Base-by-base conservation (phyloP, 1,140 invertebrate genomes). In the Ostrea denselamellosa region DNA sequence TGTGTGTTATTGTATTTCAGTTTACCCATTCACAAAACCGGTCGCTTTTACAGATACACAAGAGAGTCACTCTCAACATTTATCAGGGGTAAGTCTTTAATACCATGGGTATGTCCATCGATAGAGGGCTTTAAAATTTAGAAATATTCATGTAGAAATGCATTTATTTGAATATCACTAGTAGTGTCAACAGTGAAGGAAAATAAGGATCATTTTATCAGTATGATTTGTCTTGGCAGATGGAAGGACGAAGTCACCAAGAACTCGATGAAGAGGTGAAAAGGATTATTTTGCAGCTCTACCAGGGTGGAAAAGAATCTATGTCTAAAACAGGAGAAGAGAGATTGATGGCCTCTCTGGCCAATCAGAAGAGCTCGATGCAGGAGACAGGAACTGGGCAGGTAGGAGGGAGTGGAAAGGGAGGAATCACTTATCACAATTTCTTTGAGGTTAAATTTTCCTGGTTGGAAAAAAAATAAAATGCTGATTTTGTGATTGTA, bases 251-350 rank as follows among this genome's bases (percentile, higher is more conserved):
- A 28, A 77, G 86, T 53, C 58, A 52, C n/a, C 19, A 54, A 12
- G 82, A 90, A 22, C 44, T 91, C 53, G 85, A 86, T 85, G 87
- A 85, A 34, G 87, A 89, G 44, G 85, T 92, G 12, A 56, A 83
- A 44, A 88, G 87, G 51, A 87, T 91, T 8, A 83, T 91, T 53
- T 51, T 90, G 44, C 87, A 90, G 87, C 53, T 91, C 62, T 83
- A 89, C 44, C 44, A 85, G 5, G 87, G 77, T 12, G 85, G 82
- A 58, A 71, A 87, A 9, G 28, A 87, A 25, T 77, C 68, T 12
- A 81, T 92, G 17, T 89, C 89, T 2, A 71, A 17, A 12, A 83
- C 77, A 12, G 92, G 92, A 85, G 90, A 92, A 5, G 90, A 91
- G 82, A 84, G 65, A 8, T 92, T 92, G 54, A 90, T 91, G 22